A percentile compares a stretch with the other conserved stretches of the same genome.
Conservation (phyloP, 2,888 invertebrate species). For the Flexamia atlantica region DNA sequence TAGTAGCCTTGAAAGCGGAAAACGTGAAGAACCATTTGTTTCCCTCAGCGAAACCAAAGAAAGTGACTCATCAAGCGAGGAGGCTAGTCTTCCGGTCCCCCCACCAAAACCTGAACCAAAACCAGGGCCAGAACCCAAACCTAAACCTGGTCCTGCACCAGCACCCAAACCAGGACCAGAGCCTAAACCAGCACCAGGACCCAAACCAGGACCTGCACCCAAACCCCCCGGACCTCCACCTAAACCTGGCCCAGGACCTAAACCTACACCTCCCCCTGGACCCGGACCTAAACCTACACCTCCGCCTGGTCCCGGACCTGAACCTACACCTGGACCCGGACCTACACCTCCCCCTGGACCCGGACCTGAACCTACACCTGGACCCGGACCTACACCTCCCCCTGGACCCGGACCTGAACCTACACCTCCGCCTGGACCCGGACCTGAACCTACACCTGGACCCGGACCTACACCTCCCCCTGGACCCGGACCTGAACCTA, state of each 20-base stretch:
- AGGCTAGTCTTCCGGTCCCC: neutral
- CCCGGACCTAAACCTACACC: constrained; percentile 4
- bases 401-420: neutral
- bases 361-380: neutral
- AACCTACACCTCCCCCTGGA: neutral
- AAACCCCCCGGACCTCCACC: neutral
- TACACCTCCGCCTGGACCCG: neutral
- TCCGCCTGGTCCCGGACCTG: neutral
- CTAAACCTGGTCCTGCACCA: neutral
- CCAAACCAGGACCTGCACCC: constrained; percentile 3
- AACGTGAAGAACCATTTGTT: neutral
- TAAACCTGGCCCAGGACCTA: neutral
- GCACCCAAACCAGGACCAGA: neutral
- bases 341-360: neutral
- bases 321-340: neutral
- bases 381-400: neutral
- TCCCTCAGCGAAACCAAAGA: neutral
- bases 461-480: neutral
- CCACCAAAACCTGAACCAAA: neutral
- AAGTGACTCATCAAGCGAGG: constrained; percentile 9
- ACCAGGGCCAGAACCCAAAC: neutral
- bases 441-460: neutral
- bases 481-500: too few species aligned
- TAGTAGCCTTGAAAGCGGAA: neutral
- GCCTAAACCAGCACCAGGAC: neutral